These are phyloP conservation scores for Hirtodrosophila confusa DNA, from an alignment of 2,888 invertebrate genomes.

Conservation along the genomic window DNA sequence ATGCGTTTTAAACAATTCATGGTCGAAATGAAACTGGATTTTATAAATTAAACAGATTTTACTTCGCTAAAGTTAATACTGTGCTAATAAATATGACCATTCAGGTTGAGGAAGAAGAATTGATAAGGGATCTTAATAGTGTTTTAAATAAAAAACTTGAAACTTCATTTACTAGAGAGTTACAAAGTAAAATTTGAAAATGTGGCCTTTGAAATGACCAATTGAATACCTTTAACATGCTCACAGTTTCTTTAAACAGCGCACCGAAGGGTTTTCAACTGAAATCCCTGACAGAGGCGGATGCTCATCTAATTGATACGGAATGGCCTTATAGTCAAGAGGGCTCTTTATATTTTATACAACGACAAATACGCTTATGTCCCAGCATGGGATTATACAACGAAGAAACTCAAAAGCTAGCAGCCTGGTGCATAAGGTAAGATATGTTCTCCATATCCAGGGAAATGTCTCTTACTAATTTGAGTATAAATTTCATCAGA, in stretches of 20 bases:
- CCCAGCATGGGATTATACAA: slow-evolving; percentile 78
- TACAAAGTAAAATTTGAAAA: no score
- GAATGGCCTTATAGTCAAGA: slow-evolving; percentile 80
- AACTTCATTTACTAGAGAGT: slow-evolving; percentile 27
- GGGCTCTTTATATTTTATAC: slow-evolving; percentile 79
- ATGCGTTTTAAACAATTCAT: no score
- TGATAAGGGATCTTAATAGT: no score
- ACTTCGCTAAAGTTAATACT: no score
- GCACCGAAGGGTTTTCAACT: slow-evolving; percentile 67
- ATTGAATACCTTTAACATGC: not conserved
- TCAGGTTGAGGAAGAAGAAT: no score
- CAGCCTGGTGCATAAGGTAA: slow-evolving; percentile 83
- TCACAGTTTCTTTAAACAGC: slow-evolving; percentile 40
- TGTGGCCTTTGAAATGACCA: no score
- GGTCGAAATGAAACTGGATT: no score
- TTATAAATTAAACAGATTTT: no score
- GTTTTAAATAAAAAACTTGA: slow-evolving; percentile 5
- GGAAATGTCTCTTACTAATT: not conserved
- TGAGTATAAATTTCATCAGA: slow-evolving; percentile 14
- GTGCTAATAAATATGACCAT: no score
- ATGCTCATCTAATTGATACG: slow-evolving; percentile 72
- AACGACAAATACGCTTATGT: slow-evolving; percentile 79
- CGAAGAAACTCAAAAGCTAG: slow-evolving; percentile 65
- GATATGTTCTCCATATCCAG: fast-evolving
- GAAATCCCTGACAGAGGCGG: slow-evolving; percentile 44